phyloP scores from a whole-genome alignment of 2,113 vertebrate genomes.

The Plecotus auritus region DNA sequence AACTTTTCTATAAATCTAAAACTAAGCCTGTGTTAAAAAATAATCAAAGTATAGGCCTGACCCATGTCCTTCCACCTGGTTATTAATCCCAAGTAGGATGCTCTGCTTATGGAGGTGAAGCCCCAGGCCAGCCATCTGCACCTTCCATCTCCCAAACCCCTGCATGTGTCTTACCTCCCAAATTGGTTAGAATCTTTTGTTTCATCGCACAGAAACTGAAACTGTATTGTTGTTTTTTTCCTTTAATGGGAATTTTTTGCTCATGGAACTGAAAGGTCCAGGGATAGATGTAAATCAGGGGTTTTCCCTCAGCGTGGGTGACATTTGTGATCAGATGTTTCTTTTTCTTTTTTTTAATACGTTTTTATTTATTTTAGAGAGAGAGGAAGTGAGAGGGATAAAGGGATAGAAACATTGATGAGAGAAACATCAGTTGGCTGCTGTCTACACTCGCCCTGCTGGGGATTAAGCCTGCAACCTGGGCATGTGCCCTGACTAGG shows the following conservation, averaged over 20 bases:
- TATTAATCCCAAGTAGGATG: rapidly evolving
- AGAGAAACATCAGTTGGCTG: no score
- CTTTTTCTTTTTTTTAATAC: no score
- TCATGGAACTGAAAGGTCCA: slow-evolving; percentile 2
- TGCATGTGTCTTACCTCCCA: background rate
- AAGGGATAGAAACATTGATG: no score
- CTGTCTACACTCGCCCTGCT: no score
- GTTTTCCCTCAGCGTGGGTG: background rate
- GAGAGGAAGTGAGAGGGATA: no score
- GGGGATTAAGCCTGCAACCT: no score
- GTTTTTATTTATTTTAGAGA: no score
- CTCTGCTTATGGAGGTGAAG: background rate
- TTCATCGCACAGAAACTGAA: slow-evolving; percentile 30
- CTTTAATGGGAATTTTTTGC: background rate
- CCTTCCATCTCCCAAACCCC: background rate
- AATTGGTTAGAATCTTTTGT: background rate
- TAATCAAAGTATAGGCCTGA: background rate
- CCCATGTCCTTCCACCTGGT: background rate
- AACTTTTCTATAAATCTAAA: background rate
- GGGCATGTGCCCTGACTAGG: no score
- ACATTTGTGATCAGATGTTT: background rate
- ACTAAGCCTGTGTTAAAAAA: background rate
- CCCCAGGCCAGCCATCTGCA: background rate
- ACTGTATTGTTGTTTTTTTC: background rate
- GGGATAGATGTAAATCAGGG: background rate